Conservation (phyloP, 2,888 invertebrate species). For the Epinotia ramella region DNA sequence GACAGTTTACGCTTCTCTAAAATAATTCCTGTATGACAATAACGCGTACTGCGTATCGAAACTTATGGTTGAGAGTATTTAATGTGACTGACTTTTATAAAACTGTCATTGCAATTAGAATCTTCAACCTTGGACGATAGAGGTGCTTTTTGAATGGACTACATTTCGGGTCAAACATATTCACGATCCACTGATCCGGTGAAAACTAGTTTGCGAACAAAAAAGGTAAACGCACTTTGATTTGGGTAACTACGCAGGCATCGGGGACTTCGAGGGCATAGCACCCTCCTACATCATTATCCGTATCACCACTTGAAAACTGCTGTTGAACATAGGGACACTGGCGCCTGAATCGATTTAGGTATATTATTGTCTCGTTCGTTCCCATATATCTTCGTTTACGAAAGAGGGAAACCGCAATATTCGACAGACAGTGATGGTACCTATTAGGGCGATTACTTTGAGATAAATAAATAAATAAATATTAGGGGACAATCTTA, state of each 20-base stretch:
- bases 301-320: slow-evolving; percentile 30
- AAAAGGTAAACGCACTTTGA: slow-evolving; percentile 36
- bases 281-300: slow-evolving; percentile 37
- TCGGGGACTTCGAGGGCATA: slow-evolving; percentile 26
- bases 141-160: too few species aligned
- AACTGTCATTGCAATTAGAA: too few species aligned
- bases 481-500: too few species aligned
- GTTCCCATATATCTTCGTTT: not conserved
- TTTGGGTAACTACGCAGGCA: slow-evolving; percentile 35
- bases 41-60: not conserved
- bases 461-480: too few species aligned
- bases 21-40: not conserved
- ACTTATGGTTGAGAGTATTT: too few species aligned
- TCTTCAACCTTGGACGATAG: too few species aligned
- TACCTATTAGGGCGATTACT: not conserved
- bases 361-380: not conserved
- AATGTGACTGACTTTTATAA: too few species aligned
- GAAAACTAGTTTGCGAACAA: slow-evolving; percentile 21
- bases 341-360: not conserved
- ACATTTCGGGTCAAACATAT: not conserved
- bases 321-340: not conserved
- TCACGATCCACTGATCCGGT: slow-evolving; percentile 8
- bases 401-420: not conserved
- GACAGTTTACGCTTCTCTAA: not conserved
- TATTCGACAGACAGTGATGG: not conserved